phyloP scores from a whole-genome alignment of 64 coral and sea anemone species.

The Hydrozoanthus tunicans region DNA sequence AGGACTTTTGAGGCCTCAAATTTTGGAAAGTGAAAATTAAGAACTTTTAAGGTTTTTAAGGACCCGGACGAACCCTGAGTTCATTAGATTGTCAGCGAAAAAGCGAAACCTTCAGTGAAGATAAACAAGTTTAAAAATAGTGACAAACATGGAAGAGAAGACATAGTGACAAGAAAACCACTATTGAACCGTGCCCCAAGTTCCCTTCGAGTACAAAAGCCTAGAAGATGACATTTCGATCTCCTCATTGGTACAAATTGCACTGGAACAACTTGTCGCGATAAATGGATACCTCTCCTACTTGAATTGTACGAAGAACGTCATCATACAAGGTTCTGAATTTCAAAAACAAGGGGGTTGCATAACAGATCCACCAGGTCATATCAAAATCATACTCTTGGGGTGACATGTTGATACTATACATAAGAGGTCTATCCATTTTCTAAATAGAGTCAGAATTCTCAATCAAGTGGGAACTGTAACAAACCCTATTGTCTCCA shows the following conservation, averaged over 20 bases:
- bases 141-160: conserved; percentile 41
- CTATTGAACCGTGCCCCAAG: conserved; percentile 35
- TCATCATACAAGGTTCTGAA: conserved; percentile 48
- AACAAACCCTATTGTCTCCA: conserved; percentile 55
- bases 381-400: conserved; percentile 73
- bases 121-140: conserved; percentile 62
- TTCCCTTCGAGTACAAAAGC: conserved; percentile 57
- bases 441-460: conserved; percentile 62
- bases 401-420: conserved; percentile 69
- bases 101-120: not conserved
- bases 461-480: not conserved
- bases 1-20: no score
- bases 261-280: conserved; percentile 63
- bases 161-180: conserved; percentile 59
- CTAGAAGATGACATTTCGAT: conserved; percentile 40
- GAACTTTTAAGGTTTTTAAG: no score
- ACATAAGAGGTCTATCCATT: conserved; percentile 31
- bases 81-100: no score
- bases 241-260: conserved; percentile 43
- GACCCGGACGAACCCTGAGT: no score
- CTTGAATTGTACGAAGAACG: not conserved
- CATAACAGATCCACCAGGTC: conserved; percentile 74
- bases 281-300: conserved; percentile 36
- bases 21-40: no score
- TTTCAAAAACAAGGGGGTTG: conserved; percentile 73